Conservation (phyloP, 2,113 vertebrate genomes). For the Lichenostomus cassidix region DNA sequence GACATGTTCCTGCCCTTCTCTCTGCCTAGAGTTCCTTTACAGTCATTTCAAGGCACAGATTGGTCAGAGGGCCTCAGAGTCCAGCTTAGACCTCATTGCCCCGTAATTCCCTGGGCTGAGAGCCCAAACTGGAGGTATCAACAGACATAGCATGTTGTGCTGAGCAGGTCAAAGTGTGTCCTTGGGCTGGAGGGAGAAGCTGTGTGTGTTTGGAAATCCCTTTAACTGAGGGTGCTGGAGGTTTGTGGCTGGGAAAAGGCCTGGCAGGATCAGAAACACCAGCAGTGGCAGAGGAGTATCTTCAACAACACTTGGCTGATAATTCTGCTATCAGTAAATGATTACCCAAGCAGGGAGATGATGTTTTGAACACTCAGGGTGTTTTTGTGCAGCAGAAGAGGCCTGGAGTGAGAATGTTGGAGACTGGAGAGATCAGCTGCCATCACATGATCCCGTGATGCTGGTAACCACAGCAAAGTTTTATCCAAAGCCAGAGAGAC, state of each 20-base stretch:
- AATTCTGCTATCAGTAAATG: not conserved
- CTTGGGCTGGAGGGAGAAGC: not conserved
- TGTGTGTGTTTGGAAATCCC: not conserved
- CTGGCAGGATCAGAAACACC: not conserved
- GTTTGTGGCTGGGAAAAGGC: not conserved
- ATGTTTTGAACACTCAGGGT: not conserved
- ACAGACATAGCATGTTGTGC: not conserved
- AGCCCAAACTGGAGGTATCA: not conserved
- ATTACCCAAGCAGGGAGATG: not conserved
- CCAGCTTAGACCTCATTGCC: not conserved
- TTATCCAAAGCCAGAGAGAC: not conserved
- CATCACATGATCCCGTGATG: not conserved
- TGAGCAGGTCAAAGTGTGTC: not conserved
- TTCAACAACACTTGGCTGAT: not conserved
- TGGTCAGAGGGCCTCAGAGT: not conserved
- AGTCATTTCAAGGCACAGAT: not conserved
- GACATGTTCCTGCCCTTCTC: not conserved
- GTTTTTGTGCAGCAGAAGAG: not conserved
- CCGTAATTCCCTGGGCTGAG: not conserved
- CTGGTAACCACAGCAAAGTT: slow-evolving; percentile 6
- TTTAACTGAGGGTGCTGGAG: not conserved
- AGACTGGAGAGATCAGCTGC: not conserved
- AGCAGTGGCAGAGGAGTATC: not conserved
- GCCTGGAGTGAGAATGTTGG: not conserved
- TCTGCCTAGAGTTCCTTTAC: not conserved